phyloP scores from a whole-genome alignment of 2,113 vertebrate species.

The Nibea coibor region DNA sequence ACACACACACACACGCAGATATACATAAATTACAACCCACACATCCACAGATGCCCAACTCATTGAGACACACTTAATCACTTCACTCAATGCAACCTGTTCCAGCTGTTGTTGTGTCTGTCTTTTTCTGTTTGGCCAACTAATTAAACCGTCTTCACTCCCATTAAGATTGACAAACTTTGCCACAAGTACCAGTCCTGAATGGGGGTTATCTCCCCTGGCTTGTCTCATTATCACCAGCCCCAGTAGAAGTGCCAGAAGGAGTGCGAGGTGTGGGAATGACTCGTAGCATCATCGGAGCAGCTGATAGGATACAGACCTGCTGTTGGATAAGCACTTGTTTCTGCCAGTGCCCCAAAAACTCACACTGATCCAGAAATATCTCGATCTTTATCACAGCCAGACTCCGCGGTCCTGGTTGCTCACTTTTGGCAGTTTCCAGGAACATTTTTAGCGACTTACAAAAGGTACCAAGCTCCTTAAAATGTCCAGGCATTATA shows the following conservation, averaged over 20 bases:
- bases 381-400: slow-evolving; percentile 23
- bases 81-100: background rate
- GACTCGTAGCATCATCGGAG: slow-evolving; percentile 5
- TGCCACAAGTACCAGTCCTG: slow-evolving; percentile 19
- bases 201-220: slow-evolving; percentile 25
- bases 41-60: background rate
- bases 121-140: slow-evolving; percentile 1
- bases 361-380: slow-evolving; percentile 44
- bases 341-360: slow-evolving; percentile 45
- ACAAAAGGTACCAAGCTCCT: background rate
- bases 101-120: slow-evolving; percentile 7
- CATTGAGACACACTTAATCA: background rate
- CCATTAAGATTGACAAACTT: slow-evolving; percentile 34
- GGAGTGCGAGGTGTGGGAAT: slow-evolving; percentile 44
- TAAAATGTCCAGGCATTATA: slow-evolving; percentile 5
- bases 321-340: slow-evolving; percentile 40
- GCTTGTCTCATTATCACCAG: slow-evolving; percentile 54
- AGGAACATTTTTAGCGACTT: background rate
- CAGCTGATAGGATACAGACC: slow-evolving; percentile 54
- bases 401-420: background rate
- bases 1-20: background rate
- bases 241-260: slow-evolving; percentile 38
- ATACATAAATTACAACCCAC: slow-evolving; percentile 1
- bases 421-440: background rate
- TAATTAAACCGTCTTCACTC: slow-evolving; percentile 16